Percentiles rank a stretch among this genome's conserved stretches.
phyloP scores from a whole-genome alignment of 2,888 invertebrate genomes.

The Listrodromus nycthemerus region DNA sequence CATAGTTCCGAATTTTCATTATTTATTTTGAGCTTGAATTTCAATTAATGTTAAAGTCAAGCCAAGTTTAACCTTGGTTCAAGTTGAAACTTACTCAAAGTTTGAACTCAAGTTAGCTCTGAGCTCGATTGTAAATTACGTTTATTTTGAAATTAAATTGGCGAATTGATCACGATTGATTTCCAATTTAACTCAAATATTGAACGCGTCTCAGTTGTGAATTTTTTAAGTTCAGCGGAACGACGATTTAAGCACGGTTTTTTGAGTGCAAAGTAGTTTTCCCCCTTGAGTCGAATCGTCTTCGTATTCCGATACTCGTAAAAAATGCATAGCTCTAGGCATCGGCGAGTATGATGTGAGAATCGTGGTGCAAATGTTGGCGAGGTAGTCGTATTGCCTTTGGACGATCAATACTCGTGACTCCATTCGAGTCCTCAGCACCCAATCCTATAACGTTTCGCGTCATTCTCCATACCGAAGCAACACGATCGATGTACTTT shows the following conservation, averaged over 20 bases:
- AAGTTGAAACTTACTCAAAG: too few species aligned
- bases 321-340: not conserved
- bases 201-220: too few species aligned
- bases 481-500: not conserved
- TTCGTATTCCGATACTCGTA: not conserved
- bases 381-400: slow-evolving; percentile 27
- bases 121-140: too few species aligned
- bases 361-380: slow-evolving; percentile 32
- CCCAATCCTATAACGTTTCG: slow-evolving; percentile 20
- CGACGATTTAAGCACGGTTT: not conserved
- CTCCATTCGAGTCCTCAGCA: slow-evolving; percentile 26
- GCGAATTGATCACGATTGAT: too few species aligned
- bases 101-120: too few species aligned
- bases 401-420: slow-evolving; percentile 45
- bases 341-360: slow-evolving; percentile 10
- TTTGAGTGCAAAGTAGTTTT: not conserved
- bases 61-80: too few species aligned
- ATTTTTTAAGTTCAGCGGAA: too few species aligned
- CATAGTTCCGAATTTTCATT: not conserved
- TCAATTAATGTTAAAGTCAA: too few species aligned
- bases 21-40: too few species aligned
- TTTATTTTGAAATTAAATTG: too few species aligned
- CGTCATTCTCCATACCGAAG: slow-evolving; percentile 11
- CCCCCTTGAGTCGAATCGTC: not conserved
- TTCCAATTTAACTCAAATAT: too few species aligned